Percentiles rank a stretch among this genome's conserved stretches.
These are phyloP conservation scores for Galbula dea DNA, from an alignment of 2,113 vertebrate genomes.

Conservation along the genomic window DNA sequence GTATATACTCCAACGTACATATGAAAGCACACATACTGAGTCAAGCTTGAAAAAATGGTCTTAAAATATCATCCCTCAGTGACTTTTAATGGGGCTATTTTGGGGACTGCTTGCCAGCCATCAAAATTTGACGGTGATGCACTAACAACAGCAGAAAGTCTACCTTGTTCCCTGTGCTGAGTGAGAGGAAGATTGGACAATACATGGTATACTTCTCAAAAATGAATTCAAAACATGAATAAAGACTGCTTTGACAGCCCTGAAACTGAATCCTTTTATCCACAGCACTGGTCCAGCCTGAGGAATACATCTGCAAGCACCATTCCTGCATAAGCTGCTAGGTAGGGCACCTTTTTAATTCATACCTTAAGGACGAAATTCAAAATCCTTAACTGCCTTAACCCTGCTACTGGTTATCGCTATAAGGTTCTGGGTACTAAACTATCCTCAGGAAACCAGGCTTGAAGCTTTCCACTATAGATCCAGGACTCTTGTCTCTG, in stretches of 20 bases:
- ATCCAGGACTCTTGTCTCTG: neutral
- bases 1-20: neutral
- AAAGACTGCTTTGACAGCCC: neutral
- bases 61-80: neutral
- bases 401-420: neutral
- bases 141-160: neutral
- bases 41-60: neutral
- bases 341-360: neutral
- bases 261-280: neutral
- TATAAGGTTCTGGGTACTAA: neutral
- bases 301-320: neutral
- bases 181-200: neutral
- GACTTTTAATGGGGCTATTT: neutral
- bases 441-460: neutral
- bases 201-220: neutral
- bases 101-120: neutral
- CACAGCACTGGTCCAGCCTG: neutral
- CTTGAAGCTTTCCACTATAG: neutral
- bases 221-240: neutral
- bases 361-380: neutral
- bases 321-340: neutral
- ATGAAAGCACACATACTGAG: neutral
- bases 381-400: neutral
- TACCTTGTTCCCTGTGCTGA: neutral
- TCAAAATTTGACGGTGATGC: neutral